phyloP scores from a whole-genome alignment of 2,113 vertebrate species.

The Lanius ludovicianus region DNA sequence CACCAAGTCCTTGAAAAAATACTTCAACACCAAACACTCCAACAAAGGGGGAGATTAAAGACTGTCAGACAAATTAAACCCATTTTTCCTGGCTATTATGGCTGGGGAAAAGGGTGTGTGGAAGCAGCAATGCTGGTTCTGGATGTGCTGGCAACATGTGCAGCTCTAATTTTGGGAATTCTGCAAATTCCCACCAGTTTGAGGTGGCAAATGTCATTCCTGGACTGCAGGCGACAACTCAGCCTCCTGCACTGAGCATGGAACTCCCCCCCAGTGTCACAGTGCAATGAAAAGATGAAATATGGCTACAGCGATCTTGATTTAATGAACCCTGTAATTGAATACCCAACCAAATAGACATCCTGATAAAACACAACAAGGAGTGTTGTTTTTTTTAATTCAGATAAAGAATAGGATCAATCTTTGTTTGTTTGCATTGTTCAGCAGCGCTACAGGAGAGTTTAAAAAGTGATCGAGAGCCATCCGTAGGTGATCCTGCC shows the following conservation, averaged over 20 bases:
- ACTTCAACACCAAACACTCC: constrained; percentile 38
- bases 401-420: neutral
- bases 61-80: constrained; percentile 39
- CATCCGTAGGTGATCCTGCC: neutral
- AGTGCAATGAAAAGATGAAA: constrained; percentile 19
- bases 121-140: neutral
- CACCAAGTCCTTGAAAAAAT: constrained; percentile 46
- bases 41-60: constrained; percentile 46
- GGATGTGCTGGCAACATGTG: accelerated
- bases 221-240: neutral
- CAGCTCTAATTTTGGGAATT: neutral
- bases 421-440: neutral
- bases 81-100: neutral
- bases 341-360: constrained; percentile 30
- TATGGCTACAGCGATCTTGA: neutral
- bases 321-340: constrained; percentile 56
- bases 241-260: neutral
- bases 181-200: neutral
- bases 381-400: neutral
- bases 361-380: neutral
- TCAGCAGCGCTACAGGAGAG: neutral
- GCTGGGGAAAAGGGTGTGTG: neutral
- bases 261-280: neutral
- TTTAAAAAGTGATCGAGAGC: neutral
- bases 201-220: neutral